Evolutionary conservation across 2,113 vertebrate genomes (phyloP).

Genomic region (Phalacrocorax aristotelis): DNA sequence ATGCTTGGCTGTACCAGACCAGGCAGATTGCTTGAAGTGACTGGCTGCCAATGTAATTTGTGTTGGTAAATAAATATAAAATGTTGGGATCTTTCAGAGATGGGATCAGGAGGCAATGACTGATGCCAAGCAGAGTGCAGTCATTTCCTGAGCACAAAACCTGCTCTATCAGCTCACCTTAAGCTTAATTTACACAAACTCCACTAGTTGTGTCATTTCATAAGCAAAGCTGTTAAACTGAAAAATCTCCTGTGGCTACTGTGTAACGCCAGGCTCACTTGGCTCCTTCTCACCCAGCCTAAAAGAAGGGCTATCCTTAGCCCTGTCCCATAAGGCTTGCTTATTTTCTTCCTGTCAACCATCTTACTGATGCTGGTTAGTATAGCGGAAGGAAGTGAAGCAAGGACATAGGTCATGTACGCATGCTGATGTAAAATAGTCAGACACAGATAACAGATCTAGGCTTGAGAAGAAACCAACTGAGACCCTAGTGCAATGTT

Average conservation of each 20-base stretch:
- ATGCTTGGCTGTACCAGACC: slow-evolving; percentile 28
- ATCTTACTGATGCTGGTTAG: neutral
- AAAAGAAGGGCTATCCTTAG: neutral
- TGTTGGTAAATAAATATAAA: slow-evolving; percentile 64
- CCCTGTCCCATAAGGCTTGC: neutral
- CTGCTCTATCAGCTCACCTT: slow-evolving; percentile 22
- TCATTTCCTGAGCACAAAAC: slow-evolving; percentile 44
- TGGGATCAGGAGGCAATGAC: neutral
- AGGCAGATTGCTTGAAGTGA: slow-evolving; percentile 49
- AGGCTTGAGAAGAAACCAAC: neutral
- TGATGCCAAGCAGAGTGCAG: slow-evolving; percentile 1
- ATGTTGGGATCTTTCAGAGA: slow-evolving; percentile 43
- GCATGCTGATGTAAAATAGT: neutral
- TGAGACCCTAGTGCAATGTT: neutral
- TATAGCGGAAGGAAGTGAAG: neutral
- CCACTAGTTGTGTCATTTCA: neutral
- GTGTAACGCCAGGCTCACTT: neutral
- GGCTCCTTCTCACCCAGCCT: neutral
- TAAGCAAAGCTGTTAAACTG: slow-evolving; percentile 22
- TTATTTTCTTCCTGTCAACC: neutral
- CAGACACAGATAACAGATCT: neutral
- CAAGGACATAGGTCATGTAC: neutral
- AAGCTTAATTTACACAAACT: slow-evolving; percentile 36
- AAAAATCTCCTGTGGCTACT: neutral
- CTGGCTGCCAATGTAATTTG: slow-evolving; percentile 54